These are phyloP conservation scores for Aplocera efformata DNA, from an alignment of 2,888 invertebrate genomes.

Conservation along the genomic window DNA sequence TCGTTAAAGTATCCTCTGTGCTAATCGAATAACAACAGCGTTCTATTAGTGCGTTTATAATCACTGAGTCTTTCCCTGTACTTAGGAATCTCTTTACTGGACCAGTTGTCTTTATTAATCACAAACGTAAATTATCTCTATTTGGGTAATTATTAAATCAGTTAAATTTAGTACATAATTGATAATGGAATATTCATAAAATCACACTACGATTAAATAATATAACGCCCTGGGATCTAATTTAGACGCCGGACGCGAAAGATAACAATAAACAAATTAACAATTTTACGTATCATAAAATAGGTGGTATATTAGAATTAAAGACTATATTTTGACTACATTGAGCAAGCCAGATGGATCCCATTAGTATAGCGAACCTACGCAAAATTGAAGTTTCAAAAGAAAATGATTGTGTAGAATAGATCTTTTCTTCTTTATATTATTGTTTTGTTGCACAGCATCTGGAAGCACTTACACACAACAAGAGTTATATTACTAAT, in stretches of 20 bases:
- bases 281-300: constrained; percentile 26
- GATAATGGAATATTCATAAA: constrained; percentile 33
- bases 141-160: constrained; percentile 24
- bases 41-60: constrained; percentile 43
- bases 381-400: too few relatives aligned
- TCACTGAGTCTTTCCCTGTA: constrained; percentile 54
- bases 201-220: constrained; percentile 31
- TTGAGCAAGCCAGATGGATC: constrained; percentile 22
- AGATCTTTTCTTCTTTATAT: constrained; percentile 14
- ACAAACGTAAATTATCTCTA: constrained; percentile 35
- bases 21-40: constrained; percentile 34
- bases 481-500: constrained; percentile 15
- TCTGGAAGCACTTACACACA: constrained; percentile 42
- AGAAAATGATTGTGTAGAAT: not conserved
- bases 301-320: constrained; percentile 43
- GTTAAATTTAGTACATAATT: constrained; percentile 27
- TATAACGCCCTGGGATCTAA: constrained; percentile 22
- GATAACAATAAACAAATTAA: constrained; percentile 24
- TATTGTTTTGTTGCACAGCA: constrained; percentile 46
- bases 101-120: constrained; percentile 45
- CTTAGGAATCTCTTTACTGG: constrained; percentile 48
- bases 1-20: constrained; percentile 34
- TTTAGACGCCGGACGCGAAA: constrained; percentile 13
- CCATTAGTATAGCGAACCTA: too few relatives aligned
- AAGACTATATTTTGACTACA: constrained; percentile 1